phyloP scores from a whole-genome alignment of 2,797 vertebrate species.

The Hozukius guyotensis region DNA sequence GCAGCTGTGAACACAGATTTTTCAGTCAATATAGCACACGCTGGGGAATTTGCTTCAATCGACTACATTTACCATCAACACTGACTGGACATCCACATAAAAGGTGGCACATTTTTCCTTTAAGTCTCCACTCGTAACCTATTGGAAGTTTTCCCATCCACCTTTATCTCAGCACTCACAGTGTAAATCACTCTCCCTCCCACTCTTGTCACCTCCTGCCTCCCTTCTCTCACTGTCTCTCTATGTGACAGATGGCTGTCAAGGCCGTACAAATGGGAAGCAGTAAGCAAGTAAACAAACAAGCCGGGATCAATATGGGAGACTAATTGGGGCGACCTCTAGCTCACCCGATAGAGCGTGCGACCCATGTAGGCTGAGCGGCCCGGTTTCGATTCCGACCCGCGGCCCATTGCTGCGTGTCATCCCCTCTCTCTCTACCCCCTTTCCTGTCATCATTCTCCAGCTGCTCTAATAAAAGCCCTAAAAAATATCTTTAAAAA shows the following conservation, averaged over 20 bases:
- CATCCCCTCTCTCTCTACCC: too few relatives aligned
- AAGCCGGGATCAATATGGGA: slow-evolving; percentile 70
- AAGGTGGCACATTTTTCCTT: neutral
- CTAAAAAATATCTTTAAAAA: neutral
- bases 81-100: neutral
- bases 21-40: neutral
- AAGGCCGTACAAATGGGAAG: slow-evolving; percentile 62
- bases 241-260: slow-evolving; percentile 73
- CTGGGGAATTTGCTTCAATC: neutral
- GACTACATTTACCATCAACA: neutral
- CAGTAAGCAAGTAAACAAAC: slow-evolving; percentile 73
- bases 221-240: slow-evolving; percentile 28
- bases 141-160: slow-evolving; percentile 45
- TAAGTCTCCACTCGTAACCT: slow-evolving; percentile 22
- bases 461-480: neutral
- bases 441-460: neutral
- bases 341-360: neutral
- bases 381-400: too few relatives aligned
- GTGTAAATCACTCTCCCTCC: slow-evolving; percentile 37
- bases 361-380: too few relatives aligned
- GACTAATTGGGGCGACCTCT: slow-evolving; percentile 54
- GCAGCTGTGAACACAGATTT: neutral
- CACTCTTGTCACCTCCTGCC: slow-evolving; percentile 44
- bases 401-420: too few relatives aligned
- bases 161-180: slow-evolving; percentile 25